A percentile compares a stretch with the other conserved stretches of the same genome.
Evolutionary conservation across 2,113 vertebrate species (phyloP).

Genomic region (Hyla sarda): DNA sequence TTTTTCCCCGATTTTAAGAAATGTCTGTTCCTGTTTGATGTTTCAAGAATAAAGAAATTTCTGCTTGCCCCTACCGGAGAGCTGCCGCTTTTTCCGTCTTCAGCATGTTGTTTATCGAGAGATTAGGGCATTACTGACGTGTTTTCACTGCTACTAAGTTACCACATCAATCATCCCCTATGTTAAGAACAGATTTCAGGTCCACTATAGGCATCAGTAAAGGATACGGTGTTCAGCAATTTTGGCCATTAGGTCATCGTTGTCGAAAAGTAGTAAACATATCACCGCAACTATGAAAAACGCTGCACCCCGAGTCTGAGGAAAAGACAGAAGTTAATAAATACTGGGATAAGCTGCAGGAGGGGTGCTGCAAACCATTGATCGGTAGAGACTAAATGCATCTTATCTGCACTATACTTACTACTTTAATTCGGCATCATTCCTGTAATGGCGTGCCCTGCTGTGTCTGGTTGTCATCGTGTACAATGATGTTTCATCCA

Average conservation of each 20-base stretch:
- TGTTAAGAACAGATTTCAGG: not conserved
- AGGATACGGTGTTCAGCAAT: conserved; percentile 99
- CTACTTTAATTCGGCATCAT: not conserved
- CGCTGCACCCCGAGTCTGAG: conserved; percentile 92
- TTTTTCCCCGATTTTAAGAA: too few species aligned
- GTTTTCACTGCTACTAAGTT: not conserved
- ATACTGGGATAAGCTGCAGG: not conserved
- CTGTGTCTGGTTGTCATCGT: too few species aligned
- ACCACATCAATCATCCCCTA: not conserved
- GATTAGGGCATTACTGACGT: too few species aligned
- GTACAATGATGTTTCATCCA: too few species aligned
- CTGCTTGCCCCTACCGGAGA: too few species aligned
- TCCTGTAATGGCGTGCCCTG: too few species aligned
- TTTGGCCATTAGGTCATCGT: conserved; percentile 98
- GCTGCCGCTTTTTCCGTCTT: too few species aligned
- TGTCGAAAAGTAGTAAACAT: conserved; percentile 95
- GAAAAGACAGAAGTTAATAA: conserved; percentile 33
- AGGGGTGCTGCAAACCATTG: not conserved
- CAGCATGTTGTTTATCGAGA: too few species aligned
- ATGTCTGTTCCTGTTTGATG: too few species aligned
- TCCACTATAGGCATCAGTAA: conserved; percentile 61
- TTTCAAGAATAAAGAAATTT: too few species aligned
- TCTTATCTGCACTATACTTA: not conserved
- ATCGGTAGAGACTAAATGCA: not conserved
- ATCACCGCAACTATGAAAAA: conserved; percentile 96